These are phyloP conservation scores for Cloeon dipterum DNA, from an alignment of 2,888 invertebrate genomes.

Conservation along the genomic window DNA sequence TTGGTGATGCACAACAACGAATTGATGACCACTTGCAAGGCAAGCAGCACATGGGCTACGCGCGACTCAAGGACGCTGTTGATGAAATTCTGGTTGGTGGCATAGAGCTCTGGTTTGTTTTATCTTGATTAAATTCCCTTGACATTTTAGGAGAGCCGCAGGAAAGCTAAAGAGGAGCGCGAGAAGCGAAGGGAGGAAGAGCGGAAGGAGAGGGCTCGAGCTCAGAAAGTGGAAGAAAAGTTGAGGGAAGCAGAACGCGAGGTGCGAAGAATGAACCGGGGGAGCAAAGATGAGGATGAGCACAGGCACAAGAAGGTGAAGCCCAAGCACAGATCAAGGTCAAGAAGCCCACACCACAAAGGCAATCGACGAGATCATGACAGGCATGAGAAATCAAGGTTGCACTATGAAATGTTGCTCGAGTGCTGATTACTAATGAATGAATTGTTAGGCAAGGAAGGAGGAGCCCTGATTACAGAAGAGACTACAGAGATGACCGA, in stretches of 20 bases:
- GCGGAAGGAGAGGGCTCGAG: conserved; percentile 18
- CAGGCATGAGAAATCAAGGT: no score
- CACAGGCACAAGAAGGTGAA: no score
- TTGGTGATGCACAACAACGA: conserved; percentile 92
- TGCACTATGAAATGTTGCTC: no score
- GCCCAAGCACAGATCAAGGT: conserved; percentile 4
- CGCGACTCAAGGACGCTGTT: conserved; percentile 29
- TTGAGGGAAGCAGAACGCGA: conserved; percentile 17
- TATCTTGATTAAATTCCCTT: conserved; percentile 5
- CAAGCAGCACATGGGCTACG: conserved; percentile 92
- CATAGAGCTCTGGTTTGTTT: conserved; percentile 2
- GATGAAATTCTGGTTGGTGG: conserved; percentile 26
- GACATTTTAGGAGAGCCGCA: conserved; percentile 17
- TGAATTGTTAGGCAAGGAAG: no score
- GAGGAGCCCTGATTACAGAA: no score
- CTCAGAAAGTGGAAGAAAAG: conserved; percentile 11
- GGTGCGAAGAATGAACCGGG: conserved; percentile 15
- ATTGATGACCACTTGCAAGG: conserved; percentile 96
- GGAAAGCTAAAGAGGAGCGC: conserved; percentile 25
- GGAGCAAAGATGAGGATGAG: conserved; percentile 10
- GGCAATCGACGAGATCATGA: no score
- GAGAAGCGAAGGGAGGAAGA: conserved; percentile 26
- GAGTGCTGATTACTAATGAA: no score
- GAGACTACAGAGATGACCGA: no score
- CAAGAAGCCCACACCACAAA: no score